Base-by-base conservation (phyloP, 2,888 invertebrate species). In the Nephrotoma guestfalica region DNA sequence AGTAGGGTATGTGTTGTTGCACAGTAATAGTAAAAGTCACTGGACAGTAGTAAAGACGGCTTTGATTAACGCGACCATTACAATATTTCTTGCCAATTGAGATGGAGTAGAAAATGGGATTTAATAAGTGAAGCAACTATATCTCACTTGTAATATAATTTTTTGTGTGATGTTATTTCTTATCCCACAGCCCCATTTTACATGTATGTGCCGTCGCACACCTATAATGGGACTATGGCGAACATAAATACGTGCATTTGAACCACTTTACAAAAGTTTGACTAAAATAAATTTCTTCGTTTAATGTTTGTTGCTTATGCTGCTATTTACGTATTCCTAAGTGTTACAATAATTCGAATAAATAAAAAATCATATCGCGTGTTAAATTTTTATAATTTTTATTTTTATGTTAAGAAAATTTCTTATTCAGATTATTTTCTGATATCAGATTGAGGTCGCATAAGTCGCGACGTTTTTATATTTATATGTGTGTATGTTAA, bases 401-500 rank as follows among this genome's bases (percentile, higher is more conserved):
- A 41, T 84, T 84, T 41, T 84, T 84, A 84, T 84, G 71, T 71
- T 71, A 84, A 84, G 84, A 84, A 84, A 84, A 84, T 41, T 41
- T 84, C 41, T 84, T 84, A 71, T 84, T 41, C 41, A 84, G 84
- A 84, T 84, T 84, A 84, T 84, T 84, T 84, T 84, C n/a, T 45
- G 85, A 43, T 85, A 85, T 18, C 13, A 85, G 43, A 85, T 85
- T 85, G 85, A 45, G 85, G 85, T 85, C 85, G 85, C 43, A 43
- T 43, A 43, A 85, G 85, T 85, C 85, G 85, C 85, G 85, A 43
- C 85, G 43, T 43, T 85, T 85, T 42, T 18, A 9, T 45, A 43
- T 45, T 71, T 45, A 11, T 85, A 18, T 85, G n/a, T n/a, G 4
- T 47, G 47, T 30, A 30, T 30, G 30, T 30, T 9, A 71, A 30